phyloP scores from a whole-genome alignment of 2,113 vertebrate genomes.

The Anhinga anhinga region DNA sequence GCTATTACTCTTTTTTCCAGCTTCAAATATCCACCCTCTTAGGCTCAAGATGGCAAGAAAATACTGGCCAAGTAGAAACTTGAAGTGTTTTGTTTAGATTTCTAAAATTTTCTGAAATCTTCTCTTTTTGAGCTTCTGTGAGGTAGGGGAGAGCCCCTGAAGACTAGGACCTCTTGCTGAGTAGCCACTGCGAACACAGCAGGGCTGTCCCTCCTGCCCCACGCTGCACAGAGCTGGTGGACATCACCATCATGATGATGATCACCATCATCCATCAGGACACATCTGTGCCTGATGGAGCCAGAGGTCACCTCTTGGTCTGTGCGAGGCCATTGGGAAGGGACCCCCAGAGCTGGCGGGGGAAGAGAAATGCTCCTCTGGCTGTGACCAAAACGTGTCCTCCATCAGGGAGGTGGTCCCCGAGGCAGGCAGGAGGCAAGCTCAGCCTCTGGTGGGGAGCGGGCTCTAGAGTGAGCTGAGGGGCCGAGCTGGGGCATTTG shows the following conservation, averaged over 20 bases:
- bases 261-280: no score
- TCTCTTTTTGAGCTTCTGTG: background rate
- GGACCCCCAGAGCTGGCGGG: background rate
- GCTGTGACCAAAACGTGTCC: background rate
- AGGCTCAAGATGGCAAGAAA: background rate
- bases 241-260: no score
- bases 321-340: rapidly evolving
- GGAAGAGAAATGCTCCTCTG: background rate
- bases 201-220: background rate
- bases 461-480: rapidly evolving
- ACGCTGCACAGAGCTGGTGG: rapidly evolving
- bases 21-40: background rate
- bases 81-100: background rate
- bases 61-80: background rate
- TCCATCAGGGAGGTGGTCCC: background rate
- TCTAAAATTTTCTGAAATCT: background rate
- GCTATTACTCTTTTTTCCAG: background rate
- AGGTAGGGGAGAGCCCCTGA: background rate
- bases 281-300: background rate
- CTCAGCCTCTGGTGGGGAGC: background rate
- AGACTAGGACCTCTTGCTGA: background rate
- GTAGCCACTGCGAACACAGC: no score
- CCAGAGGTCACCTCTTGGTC: rapidly evolving
- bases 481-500: background rate
- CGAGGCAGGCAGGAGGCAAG: background rate